phyloP scores from a whole-genome alignment of 1,140 invertebrate species.

The Trichogramma pretiosum region DNA sequence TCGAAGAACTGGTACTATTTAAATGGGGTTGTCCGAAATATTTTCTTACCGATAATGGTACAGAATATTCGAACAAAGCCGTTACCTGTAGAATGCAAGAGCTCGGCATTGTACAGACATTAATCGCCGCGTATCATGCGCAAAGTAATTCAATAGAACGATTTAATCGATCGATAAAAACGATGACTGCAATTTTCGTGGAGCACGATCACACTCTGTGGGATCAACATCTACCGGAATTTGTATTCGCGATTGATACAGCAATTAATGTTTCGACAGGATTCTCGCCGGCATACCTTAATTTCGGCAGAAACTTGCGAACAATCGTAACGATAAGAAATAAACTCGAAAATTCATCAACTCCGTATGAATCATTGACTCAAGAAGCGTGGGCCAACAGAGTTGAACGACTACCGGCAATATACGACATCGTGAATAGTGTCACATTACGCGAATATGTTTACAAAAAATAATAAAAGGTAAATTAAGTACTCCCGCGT shows the following conservation, averaged over 20 bases:
- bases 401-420: no score
- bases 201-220: constrained; percentile 28
- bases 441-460: no score
- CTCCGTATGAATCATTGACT: no score
- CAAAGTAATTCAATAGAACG: constrained; percentile 4
- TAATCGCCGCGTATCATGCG: neutral
- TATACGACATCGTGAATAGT: no score
- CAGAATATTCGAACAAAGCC: neutral
- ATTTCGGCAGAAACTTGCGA: no score
- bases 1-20: neutral
- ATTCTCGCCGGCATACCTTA: no score
- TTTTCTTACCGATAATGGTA: neutral
- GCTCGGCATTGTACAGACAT: neutral
- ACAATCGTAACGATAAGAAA: no score
- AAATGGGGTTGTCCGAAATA: neutral
- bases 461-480: no score
- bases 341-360: no score
- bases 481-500: no score
- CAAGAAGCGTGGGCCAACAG: no score
- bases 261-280: no score
- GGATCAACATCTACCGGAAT: constrained; percentile 28
- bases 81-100: neutral
- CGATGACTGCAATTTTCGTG: constrained; percentile 22
- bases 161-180: constrained; percentile 7
- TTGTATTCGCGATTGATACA: constrained; percentile 28